These are phyloP conservation scores for Hololepta plana DNA, from an alignment of 2,888 invertebrate genomes.

Conservation along the genomic window DNA sequence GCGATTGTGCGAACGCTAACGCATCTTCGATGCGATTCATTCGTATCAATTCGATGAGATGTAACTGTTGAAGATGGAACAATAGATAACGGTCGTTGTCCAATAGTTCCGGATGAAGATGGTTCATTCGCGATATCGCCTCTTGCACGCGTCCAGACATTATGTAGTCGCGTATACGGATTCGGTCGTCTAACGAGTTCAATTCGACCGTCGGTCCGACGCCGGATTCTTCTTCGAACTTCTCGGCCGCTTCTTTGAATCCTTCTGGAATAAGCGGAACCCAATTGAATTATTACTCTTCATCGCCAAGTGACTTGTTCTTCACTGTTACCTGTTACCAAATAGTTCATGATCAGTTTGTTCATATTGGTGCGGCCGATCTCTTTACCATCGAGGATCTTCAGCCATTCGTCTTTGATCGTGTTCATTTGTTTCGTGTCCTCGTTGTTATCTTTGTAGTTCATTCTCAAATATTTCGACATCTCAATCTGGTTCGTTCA, in stretches of 20 bases:
- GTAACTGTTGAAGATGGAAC: conserved; percentile 81
- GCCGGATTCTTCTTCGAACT: conserved; percentile 90
- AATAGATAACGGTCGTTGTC: conserved; percentile 91
- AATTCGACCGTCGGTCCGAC: conserved; percentile 59
- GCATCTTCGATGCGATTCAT: conserved; percentile 75
- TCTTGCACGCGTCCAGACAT: conserved; percentile 84
- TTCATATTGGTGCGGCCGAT: conserved; percentile 89
- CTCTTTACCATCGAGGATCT: conserved; percentile 54
- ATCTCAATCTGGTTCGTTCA: too few species aligned
- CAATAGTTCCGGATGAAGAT: conserved; percentile 82
- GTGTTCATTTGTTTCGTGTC: too few species aligned
- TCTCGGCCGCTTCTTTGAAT: conserved; percentile 92
- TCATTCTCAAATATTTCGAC: too few species aligned
- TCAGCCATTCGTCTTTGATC: conserved; percentile 60
- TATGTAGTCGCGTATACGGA: conserved; percentile 83
- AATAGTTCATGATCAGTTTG: conserved; percentile 94
- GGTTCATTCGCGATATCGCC: conserved; percentile 85
- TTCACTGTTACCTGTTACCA: conserved; percentile 72
- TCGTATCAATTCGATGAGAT: conserved; percentile 73
- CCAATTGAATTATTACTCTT: conserved; percentile 3
- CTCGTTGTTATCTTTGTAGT: too few species aligned
- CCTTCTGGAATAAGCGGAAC: conserved; percentile 41
- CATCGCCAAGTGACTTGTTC: too few species aligned
- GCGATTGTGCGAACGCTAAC: conserved; percentile 74
- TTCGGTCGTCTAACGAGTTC: conserved; percentile 78